Conservation (phyloP, 2,888 invertebrate genomes). For the Apodemia duryi region DNA sequence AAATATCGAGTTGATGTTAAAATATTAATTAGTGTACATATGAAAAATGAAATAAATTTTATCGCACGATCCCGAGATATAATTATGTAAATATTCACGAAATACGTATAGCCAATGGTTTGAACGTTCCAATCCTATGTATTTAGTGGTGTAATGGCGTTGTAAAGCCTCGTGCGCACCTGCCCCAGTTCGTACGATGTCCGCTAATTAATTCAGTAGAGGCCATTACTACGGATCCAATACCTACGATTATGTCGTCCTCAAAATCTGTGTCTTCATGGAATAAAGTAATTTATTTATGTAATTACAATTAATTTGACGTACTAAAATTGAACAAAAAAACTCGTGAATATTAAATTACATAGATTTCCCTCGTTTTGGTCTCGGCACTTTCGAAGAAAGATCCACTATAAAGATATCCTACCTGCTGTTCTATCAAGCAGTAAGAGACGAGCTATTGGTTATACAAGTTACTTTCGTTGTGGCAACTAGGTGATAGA, state of each 20-base stretch:
- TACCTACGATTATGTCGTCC: slow-evolving; percentile 51
- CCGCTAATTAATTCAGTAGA: slow-evolving; percentile 68
- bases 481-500: no score
- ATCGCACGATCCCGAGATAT: slow-evolving; percentile 23
- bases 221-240: slow-evolving; percentile 55
- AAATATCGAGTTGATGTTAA: background rate
- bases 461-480: no score
- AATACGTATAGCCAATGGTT: slow-evolving; percentile 52
- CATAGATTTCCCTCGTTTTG: no score
- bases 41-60: background rate
- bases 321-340: background rate
- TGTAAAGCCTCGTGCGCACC: slow-evolving; percentile 65
- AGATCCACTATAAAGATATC: no score
- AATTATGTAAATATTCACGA: slow-evolving; percentile 6
- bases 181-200: slow-evolving; percentile 50
- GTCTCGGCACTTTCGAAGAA: no score
- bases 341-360: no score
- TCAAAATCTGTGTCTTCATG: slow-evolving; percentile 41
- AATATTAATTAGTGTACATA: background rate
- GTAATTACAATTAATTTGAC: slow-evolving; percentile 10
- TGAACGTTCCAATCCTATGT: slow-evolving; percentile 50
- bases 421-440: no score
- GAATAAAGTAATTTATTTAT: slow-evolving; percentile 15
- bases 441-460: no score
- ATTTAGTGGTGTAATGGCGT: slow-evolving; percentile 55